Evolutionary conservation across 2,797 vertebrate species (phyloP), one percentile per base, ranked within the genome.

Genomic region (Nothura maculosa): DNA sequence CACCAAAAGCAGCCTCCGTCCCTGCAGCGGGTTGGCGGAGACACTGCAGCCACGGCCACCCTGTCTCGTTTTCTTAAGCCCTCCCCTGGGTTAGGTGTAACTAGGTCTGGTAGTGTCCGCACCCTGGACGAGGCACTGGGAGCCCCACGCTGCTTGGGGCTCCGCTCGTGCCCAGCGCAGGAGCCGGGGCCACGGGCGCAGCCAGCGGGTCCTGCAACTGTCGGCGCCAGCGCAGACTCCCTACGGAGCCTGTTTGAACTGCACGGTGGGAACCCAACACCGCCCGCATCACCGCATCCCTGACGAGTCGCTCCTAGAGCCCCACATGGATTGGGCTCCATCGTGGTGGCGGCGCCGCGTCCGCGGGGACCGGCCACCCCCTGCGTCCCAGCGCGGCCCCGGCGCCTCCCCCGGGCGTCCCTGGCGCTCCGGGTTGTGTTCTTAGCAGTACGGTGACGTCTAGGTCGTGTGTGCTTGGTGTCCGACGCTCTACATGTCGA

Each of bases 391-490:
- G 57, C 0, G 15, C 1, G 48, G 48, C 48, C 48, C 48, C 48
- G 22, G 48, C 50, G 50, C 50, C 24, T 27, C 25, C 50, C 48
- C 50, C 8, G 50, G 14, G 40, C 40, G 40, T 9, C n/a, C n/a
- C n/a, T n/a, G n/a, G n/a, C n/a, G n/a, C n/a, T 48, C 22, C 8
- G 9, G 83, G 58, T 47, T 3, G 3, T 69, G 81, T 63, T 63
- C 83, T 66, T 92, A 84, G 92, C 93, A 32, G 91, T 95, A 60
- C 89, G 3, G 91, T 95, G 82, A 84, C 63, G 91, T 95, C 82
- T 91, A 85, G 90, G 57, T 95, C 4, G 5, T 84, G 90, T 96
- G 91, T 97, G 95, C 68, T 87, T 93, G 92, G 81, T 94, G 95
- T 95, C 94, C 76, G 22, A 54, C 4, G 54, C 92, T 90, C 92